Base-by-base conservation (phyloP, 2,113 vertebrate species). In the Thomomys bottae region DNA sequence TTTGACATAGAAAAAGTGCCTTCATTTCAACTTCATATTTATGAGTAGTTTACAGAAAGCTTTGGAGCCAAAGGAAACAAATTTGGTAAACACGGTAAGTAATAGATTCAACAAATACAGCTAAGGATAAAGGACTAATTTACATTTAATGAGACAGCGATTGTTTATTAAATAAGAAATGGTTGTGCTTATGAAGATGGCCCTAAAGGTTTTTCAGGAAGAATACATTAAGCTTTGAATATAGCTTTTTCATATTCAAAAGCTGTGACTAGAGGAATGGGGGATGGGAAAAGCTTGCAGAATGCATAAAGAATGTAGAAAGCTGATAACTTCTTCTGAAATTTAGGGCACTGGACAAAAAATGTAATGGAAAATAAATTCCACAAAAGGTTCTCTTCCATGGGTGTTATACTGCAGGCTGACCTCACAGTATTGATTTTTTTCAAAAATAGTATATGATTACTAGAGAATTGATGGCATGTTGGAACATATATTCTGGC, bases 161-260 rank as follows among this genome's bases (percentile, higher is more conserved):
- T 95, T 97, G 95, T 97, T 96, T 97, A 97, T 96, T 97, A 97
- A 97, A 96, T 93, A 95, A 95, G 95, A 96, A 95, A 95, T 93
- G 93, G 95, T 59, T 93, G 84, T 88, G 93, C 92, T 96, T 96
- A 95, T 94, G 78, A 95, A 96, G 94, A 95, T 95, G 92, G 95
- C 96, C 93, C 96, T 90, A 95, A 95, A 96, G 95, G 71, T 89
- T 96, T 94, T 94, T 75, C 78, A 38, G 89, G 79, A 87, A 91
- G 95, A 97, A 95, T 95, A 93, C 49, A 96, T 95, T 97, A 96
- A 96, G 89, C 91, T 40, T 40, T 38, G 64, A 93, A 92, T 77
- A 85, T 75, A 79, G 83, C 86, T 90, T 94, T 95, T 95, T 95
- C 94, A 94, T 94, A 96, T 95, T 97, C 95, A 88, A 91, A 94